Evolutionary conservation across 2,113 vertebrate genomes (phyloP).

Genomic region (Tauraco erythrolophus): DNA sequence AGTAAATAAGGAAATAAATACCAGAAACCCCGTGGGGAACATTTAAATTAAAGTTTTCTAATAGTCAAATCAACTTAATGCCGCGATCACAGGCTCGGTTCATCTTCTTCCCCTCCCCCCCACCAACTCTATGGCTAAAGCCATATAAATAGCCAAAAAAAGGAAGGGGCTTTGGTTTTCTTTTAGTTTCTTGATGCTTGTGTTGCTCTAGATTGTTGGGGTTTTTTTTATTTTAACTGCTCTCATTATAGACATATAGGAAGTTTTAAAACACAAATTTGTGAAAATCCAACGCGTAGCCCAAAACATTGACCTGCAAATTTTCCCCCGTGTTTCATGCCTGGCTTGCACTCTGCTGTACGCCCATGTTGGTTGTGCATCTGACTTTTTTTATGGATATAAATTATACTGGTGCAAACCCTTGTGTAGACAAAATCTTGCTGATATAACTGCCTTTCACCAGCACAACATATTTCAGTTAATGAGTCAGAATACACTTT

Average conservation of each 20-base stretch:
- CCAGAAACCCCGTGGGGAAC: neutral
- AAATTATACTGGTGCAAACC: neutral
- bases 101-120: neutral
- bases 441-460: slow-evolving; percentile 30
- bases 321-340: neutral
- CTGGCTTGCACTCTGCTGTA: neutral
- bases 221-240: neutral
- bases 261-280: neutral
- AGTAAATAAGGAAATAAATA: slow-evolving; percentile 56
- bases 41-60: slow-evolving; percentile 54
- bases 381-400: neutral
- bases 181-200: neutral
- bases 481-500: slow-evolving; percentile 61
- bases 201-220: neutral
- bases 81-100: neutral
- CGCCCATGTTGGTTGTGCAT: accelerated
- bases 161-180: neutral
- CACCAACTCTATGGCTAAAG: neutral
- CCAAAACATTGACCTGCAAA: neutral
- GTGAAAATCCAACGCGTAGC: neutral
- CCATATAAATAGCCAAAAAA: neutral
- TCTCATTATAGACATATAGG: neutral
- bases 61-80: slow-evolving; percentile 45
- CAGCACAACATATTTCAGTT: slow-evolving; percentile 43
- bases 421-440: slow-evolving; percentile 38